Base-by-base conservation (phyloP, 2,113 vertebrate species). In the Hyla sarda region DNA sequence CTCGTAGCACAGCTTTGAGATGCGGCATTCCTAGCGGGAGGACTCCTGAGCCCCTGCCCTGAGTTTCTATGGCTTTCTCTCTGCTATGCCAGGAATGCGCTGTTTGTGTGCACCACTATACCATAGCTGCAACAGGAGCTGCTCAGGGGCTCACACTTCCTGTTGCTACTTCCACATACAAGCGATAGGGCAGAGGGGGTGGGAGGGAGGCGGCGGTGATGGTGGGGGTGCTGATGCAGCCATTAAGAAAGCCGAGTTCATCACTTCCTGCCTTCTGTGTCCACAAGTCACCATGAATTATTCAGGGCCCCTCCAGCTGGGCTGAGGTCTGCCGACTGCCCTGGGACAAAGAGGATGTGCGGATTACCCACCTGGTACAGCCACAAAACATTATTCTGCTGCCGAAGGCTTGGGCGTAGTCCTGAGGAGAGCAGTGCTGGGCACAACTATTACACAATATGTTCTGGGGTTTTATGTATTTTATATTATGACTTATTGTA, bases 241-340 rank as follows among this genome's bases (percentile, higher is more conserved):
- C 45, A 47, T 62, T 76, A 25, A n/a, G 41, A 85, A 78, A 85
- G 12, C 50, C 41, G 11, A 34, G n/a, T 73, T 73, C 65, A 56
- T 86, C 77, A 86, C 77, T 81, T 86, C 85, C 85, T 86, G 50
- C n/a, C 77, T 81, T 41, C 62, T 73, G 30, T 60, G 72, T 86
- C 85, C 65, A 73, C 77, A 74, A 81, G 85, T 86, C 85, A 50
- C 65, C 77, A 86, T 81, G 17, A 62, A 81, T 86, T 81, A 86
- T 86, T 86, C 41, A 86, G 80, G 32, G 34, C 77, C 50, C 25
- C n/a, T 72, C 50, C 25, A 82, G 76, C 65, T 77, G 83, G 83
- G 58, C 21, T 85, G 74, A 34, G 21, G 71, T 37, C 71, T 62
- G 52, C 14, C 25, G 45, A 69, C 10, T 54, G 74, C 83, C 41